Evolutionary conservation across 2,797 vertebrate species (phyloP).

Genomic region (Coccyzus lansbergi): DNA sequence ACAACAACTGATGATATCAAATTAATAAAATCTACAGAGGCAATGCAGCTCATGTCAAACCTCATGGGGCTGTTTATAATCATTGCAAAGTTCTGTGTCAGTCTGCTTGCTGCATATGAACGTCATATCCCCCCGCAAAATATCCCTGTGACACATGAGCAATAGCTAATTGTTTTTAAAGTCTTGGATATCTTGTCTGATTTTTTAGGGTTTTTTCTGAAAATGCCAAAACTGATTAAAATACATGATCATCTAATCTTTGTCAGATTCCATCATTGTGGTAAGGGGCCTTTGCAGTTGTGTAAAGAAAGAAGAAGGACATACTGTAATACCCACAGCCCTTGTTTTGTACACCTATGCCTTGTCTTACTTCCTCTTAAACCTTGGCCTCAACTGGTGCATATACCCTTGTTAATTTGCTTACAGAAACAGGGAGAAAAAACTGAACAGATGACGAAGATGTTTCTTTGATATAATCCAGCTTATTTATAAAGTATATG

Average conservation of each 20-base stretch:
- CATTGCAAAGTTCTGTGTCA: not conserved
- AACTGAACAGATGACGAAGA: not conserved
- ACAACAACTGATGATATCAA: not conserved
- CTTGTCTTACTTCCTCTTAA: not conserved
- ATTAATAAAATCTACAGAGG: slow-evolving; percentile 14
- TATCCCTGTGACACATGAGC: not conserved
- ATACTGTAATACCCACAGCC: not conserved
- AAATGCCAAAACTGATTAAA: slow-evolving; percentile 33
- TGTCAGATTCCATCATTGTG: not conserved
- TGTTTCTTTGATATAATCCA: not conserved
- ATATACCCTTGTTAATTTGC: not conserved
- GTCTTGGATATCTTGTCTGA: not conserved
- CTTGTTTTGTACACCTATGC: not conserved
- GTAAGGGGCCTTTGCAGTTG: not conserved
- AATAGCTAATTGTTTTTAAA: slow-evolving; percentile 5
- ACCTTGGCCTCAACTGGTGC: not conserved
- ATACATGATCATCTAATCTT: not conserved
- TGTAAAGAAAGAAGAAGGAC: not conserved
- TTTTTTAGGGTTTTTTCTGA: not conserved
- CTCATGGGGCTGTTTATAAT: not conserved
- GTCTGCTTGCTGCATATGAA: not conserved
- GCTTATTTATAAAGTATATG: not conserved
- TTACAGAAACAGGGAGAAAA: not conserved
- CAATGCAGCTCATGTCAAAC: not conserved
- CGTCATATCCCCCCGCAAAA: not conserved